These are phyloP conservation scores for Cynopterus brachyotis DNA, from an alignment of 2,113 vertebrate genomes.

Conservation along the genomic window DNA sequence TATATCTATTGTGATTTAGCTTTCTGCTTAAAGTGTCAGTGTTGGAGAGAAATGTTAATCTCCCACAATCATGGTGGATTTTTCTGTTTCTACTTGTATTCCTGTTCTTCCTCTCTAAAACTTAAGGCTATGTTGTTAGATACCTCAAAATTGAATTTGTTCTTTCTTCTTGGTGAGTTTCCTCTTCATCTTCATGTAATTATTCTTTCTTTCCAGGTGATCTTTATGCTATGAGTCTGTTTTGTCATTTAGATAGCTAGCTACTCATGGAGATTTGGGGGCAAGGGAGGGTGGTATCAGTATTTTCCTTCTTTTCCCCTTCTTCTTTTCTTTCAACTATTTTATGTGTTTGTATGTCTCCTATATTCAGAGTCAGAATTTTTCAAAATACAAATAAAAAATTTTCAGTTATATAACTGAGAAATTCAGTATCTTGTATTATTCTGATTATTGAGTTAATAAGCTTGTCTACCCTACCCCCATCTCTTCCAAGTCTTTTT, in stretches of 20 bases:
- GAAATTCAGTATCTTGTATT: background rate
- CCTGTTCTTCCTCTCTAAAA: background rate
- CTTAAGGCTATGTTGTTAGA: background rate
- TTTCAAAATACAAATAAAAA: background rate
- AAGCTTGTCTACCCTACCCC: background rate
- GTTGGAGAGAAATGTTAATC: background rate
- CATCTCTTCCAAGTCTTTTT: background rate
- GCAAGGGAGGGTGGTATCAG: background rate
- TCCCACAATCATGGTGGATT: background rate
- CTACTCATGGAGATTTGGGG: background rate
- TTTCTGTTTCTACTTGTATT: background rate
- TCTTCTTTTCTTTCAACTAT: background rate
- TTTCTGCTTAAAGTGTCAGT: background rate
- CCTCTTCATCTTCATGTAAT: background rate
- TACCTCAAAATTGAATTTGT: background rate
- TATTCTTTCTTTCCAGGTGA: background rate
- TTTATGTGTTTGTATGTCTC: background rate
- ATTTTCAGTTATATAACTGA: background rate
- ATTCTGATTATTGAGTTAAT: background rate
- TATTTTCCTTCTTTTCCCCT: background rate
- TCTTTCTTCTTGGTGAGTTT: background rate
- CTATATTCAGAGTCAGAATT: background rate
- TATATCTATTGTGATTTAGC: background rate
- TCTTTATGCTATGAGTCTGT: background rate
- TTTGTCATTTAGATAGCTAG: background rate